Percentiles rank a stretch among this genome's conserved stretches.
phyloP scores from a whole-genome alignment of 2,797 vertebrate genomes.

The Betta splendens region DNA sequence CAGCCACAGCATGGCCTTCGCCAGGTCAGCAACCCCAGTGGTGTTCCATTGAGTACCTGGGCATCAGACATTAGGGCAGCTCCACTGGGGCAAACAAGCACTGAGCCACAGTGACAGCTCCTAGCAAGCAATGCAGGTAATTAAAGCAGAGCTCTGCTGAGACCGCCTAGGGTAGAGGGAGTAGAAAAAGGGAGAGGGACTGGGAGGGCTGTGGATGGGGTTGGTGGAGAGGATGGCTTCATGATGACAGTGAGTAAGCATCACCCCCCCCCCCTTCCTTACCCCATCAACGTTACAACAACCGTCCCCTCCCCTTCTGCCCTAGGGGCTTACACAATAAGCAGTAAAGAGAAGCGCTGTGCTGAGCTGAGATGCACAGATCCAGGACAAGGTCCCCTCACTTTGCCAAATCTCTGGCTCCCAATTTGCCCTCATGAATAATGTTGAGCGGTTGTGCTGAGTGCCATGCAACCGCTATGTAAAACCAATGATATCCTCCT shows the following conservation, averaged over 20 bases:
- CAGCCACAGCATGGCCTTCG: conserved; percentile 46
- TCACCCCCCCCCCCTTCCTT: conserved; percentile 15
- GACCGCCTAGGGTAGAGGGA: conserved; percentile 50
- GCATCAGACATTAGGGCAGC: conserved; percentile 60
- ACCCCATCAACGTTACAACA: conserved; percentile 29
- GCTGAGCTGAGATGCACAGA: conserved; percentile 45
- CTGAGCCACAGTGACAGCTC: conserved; percentile 75
- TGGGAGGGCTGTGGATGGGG: conserved; percentile 38
- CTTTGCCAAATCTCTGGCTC: conserved; percentile 63
- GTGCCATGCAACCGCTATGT: conserved; percentile 68
- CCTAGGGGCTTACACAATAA: conserved; percentile 69
- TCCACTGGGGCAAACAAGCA: conserved; percentile 61
- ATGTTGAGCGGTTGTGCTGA: conserved; percentile 75
- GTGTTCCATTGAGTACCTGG: conserved; percentile 46
- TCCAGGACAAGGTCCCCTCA: conserved; percentile 54
- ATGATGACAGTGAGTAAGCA: conserved; percentile 70
- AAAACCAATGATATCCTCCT: conserved; percentile 77
- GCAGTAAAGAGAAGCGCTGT: conserved; percentile 52
- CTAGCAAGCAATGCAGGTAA: conserved; percentile 75
- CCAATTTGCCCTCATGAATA: conserved; percentile 87
- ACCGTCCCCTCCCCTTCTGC: conserved; percentile 47
- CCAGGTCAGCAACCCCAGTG: conserved; percentile 54
- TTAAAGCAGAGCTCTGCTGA: conserved; percentile 74
- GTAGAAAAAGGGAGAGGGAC: conserved; percentile 36
- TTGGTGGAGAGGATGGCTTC: conserved; percentile 60